Conservation (phyloP, 2,888 invertebrate genomes). For the Megalurothrips usitatus region DNA sequence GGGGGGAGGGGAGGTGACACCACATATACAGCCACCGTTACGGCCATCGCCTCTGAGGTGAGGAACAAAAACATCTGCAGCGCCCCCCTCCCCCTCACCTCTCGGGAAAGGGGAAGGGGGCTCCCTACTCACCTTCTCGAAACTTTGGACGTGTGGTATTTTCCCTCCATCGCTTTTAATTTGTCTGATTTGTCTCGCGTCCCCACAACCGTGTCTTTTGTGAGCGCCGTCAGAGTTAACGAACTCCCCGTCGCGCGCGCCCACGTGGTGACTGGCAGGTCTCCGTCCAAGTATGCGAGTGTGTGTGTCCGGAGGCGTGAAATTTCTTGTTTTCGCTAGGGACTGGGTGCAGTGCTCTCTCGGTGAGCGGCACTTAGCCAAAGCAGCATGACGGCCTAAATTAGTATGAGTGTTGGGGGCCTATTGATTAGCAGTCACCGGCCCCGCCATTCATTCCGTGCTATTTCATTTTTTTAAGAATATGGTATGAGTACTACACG, state of each 20-base stretch:
- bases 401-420: too few species aligned
- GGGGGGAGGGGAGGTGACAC: background rate
- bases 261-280: background rate
- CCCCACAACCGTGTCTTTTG: background rate
- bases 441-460: too few species aligned
- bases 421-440: too few species aligned
- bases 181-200: background rate
- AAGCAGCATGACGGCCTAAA: too few species aligned
- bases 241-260: background rate
- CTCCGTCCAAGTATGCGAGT: background rate
- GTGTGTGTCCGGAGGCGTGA: background rate
- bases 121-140: too few species aligned
- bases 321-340: background rate
- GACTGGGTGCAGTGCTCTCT: background rate
- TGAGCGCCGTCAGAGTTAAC: background rate
- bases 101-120: too few species aligned
- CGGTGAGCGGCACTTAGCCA: too few species aligned
- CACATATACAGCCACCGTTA: background rate
- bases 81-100: too few species aligned
- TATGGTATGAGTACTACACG: too few species aligned
- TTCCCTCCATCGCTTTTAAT: background rate
- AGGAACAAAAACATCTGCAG: too few species aligned
- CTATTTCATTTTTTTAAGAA: too few species aligned
- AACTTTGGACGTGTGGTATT: background rate
- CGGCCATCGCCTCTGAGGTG: background rate